A percentile compares a stretch with the other conserved stretches of the same genome.
These are phyloP conservation scores for Axea sp. DNA, from an alignment of 2,888 invertebrate genomes.

Conservation along the genomic window DNA sequence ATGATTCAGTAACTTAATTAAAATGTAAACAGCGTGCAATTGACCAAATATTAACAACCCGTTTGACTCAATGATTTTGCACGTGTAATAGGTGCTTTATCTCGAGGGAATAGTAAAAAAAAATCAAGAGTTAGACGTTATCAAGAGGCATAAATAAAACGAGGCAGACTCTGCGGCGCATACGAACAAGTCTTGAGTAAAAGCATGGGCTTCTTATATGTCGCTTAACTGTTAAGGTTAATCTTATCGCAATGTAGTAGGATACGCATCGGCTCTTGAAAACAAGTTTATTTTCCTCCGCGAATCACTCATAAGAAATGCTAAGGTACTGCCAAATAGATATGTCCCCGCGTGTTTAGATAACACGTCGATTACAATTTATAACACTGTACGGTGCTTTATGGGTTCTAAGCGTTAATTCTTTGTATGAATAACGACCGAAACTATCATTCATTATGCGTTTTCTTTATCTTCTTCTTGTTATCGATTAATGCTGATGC, in stretches of 20 bases:
- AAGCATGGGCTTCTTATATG: slow-evolving; percentile 38
- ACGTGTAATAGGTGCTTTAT: slow-evolving; percentile 12
- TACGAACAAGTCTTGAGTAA: slow-evolving; percentile 27
- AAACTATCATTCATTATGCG: slow-evolving; percentile 11
- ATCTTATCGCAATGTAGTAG: slow-evolving; percentile 56
- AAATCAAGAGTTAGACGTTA: slow-evolving; percentile 36
- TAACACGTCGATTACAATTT: slow-evolving; percentile 43
- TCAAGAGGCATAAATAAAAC: slow-evolving; percentile 42
- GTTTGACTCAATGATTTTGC: slow-evolving; percentile 15
- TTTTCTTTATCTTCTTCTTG: not conserved
- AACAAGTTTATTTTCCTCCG: slow-evolving; percentile 51
- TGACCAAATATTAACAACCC: slow-evolving; percentile 16
- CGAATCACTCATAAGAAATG: slow-evolving; percentile 48
- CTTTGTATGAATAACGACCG: slow-evolving; percentile 9
- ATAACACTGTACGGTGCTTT: slow-evolving; percentile 20
- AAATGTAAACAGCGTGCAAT: slow-evolving; percentile 9
- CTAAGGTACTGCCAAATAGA: slow-evolving; percentile 42
- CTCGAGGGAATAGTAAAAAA: slow-evolving; percentile 11
- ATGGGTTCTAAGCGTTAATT: slow-evolving; percentile 10
- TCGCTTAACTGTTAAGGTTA: slow-evolving; percentile 56
- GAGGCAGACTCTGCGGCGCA: slow-evolving; percentile 29
- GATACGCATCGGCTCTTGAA: slow-evolving; percentile 40
- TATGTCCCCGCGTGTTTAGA: slow-evolving; percentile 42
- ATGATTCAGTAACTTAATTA: slow-evolving; percentile 9
- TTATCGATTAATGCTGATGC: slow-evolving; percentile 17